Conservation (phyloP, 2,888 invertebrate genomes). For the Drosophila ustulata region DNA sequence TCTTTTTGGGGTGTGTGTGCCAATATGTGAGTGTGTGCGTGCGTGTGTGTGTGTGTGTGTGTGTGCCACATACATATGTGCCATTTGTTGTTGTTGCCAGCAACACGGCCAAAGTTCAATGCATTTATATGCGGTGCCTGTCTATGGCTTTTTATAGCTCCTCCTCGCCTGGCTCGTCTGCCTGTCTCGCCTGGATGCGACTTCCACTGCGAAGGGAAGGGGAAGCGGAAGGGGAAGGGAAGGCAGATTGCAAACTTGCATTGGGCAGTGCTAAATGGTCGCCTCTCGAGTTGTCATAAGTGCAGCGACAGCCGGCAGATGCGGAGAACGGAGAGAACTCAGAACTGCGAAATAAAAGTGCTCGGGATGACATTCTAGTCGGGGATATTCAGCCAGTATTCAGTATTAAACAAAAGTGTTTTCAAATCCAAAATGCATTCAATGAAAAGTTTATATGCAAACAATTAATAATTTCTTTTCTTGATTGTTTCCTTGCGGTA, state of each 20-base stretch:
- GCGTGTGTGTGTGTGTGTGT: conserved; percentile 15
- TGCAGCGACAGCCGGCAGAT: conserved; percentile 20
- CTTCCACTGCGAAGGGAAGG: neutral
- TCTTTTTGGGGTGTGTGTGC: conserved; percentile 69
- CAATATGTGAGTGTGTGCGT: conserved; percentile 11
- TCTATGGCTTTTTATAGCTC: conserved; percentile 73
- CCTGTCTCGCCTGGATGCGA: conserved; percentile 23
- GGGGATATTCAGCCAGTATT: conserved; percentile 1
- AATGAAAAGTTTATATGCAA: no score
- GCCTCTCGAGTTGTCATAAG: conserved; percentile 34
- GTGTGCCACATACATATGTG: conserved; percentile 43
- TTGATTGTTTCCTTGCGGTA: no score
- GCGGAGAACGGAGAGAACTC: neutral
- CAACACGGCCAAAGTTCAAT: conserved; percentile 76
- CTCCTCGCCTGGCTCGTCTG: conserved; percentile 39
- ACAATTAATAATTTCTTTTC: no score
- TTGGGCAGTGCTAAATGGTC: conserved; percentile 13
- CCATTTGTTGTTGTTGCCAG: conserved; percentile 43
- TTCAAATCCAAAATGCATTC: no score
- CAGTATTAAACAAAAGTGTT: neutral
- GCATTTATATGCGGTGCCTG: conserved; percentile 64
- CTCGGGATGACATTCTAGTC: conserved; percentile 5
- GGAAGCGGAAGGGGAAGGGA: neutral
- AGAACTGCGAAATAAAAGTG: conserved; percentile 11
- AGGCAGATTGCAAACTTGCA: conserved; percentile 6